Conservation (phyloP, 1,140 invertebrate genomes). For the Apis laboriosa region DNA sequence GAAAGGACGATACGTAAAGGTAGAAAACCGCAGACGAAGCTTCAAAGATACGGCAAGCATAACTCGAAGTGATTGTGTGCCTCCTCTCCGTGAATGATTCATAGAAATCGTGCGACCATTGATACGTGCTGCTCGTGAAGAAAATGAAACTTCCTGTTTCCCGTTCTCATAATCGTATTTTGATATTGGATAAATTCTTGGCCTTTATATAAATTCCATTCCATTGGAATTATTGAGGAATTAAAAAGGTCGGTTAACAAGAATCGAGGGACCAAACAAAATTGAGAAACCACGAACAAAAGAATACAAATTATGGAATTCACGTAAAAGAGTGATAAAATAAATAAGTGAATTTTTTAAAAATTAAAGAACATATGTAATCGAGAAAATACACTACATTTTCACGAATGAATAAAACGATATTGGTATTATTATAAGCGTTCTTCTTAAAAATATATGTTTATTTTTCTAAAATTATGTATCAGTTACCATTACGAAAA, state of each 20-base stretch:
- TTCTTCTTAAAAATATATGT: not conserved
- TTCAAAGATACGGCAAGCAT: constrained; percentile 34
- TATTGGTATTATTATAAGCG: not conserved
- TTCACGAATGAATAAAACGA: not conserved
- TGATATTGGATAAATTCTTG: not conserved
- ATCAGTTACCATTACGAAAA: not conserved
- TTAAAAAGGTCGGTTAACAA: constrained; percentile 11
- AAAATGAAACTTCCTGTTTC: not conserved
- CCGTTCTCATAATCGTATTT: not conserved
- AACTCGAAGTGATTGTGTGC: constrained; percentile 26
- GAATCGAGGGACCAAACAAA: not conserved
- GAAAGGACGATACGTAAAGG: constrained; percentile 14
- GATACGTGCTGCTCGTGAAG: not conserved
- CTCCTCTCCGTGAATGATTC: constrained; percentile 38
- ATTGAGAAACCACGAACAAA: not conserved
- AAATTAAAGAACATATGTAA: not conserved
- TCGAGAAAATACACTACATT: not conserved
- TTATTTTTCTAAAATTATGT: too few species aligned
- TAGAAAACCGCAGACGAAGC: constrained; percentile 33
- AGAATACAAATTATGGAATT: not conserved
- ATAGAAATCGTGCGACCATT: constrained; percentile 12
- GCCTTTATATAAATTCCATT: not conserved
- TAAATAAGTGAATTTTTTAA: not conserved
- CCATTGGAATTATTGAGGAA: not conserved
- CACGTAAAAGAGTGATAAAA: not conserved